Evolutionary conservation across 2,888 invertebrate species (phyloP), one percentile per base, ranked within the genome.

Genomic region (Cosmia trapezina): DNA sequence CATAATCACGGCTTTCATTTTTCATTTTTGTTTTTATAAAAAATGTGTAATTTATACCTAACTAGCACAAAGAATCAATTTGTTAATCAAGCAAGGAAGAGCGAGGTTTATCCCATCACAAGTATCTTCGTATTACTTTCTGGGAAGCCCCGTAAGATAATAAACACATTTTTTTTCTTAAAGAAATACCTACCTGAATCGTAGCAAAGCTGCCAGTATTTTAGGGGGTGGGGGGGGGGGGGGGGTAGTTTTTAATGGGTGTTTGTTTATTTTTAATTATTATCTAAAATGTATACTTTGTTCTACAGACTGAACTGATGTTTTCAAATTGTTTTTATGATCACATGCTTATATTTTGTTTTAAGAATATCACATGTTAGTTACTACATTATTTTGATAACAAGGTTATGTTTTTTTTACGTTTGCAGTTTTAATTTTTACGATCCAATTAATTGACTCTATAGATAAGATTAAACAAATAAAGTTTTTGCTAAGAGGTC

Each of bases 391-490:
- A 28, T 37, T 64, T 19, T 28, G 62, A 60, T 64, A 49, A 65
- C 17, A 47, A 54, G 8, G 19, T 33, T 61, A 43, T 33, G 45
- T 54, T 69, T 51, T 53, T 54, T 53, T 37, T 82, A 78, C 82
- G 65, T 54, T 11, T 28, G 3, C 0, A 17, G 56, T 63, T 76
- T 65, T 49, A 56, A 57, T 59, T 83, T 84, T 85, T 85, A 83
- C 49, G 80, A 83, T 22, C 65, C 76, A 86, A 86, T 80, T 81
- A 78, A 76, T 74, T 83, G 53, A 63, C 61, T 67, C 3, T 9
- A 12, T 19, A 33, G 75, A 74, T 85, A 71, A 76, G 64, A 70
- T 73, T 73, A 47, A 28, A 28, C 8, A 45, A 6, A 47, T 19
- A 45, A 37, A 51, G 12, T 77, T 65, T 72, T 63, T 64, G 22